A percentile compares a stretch with the other conserved stretches of the same genome.
Conservation (phyloP, 2,888 invertebrate genomes). For the Schizaphis graminum region DNA sequence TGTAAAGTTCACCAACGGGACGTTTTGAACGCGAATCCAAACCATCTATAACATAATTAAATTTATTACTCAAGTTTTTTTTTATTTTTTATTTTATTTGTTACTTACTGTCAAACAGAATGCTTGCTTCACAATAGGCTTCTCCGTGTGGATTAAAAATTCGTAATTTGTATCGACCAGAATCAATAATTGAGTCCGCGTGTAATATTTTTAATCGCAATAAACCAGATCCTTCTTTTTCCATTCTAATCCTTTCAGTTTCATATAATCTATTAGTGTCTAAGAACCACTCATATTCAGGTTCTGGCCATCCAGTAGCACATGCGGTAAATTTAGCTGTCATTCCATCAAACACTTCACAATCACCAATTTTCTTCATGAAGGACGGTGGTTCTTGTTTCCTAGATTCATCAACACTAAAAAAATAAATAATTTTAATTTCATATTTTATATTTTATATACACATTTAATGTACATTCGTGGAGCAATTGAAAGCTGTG, state of each 20-base stretch:
- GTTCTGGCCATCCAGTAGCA: conserved; percentile 87
- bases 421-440: conserved; percentile 67
- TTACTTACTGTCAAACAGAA: conserved; percentile 84
- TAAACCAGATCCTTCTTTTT: conserved; percentile 85
- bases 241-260: conserved; percentile 85
- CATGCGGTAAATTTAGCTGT: conserved; percentile 95
- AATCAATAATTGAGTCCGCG: conserved; percentile 81
- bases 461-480: conserved; percentile 77
- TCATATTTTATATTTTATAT: background rate
- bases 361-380: conserved; percentile 90
- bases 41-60: conserved; percentile 70
- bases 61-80: background rate
- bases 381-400: conserved; percentile 88
- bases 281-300: conserved; percentile 89
- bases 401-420: conserved; percentile 78
- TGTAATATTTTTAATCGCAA: conserved; percentile 72
- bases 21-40: conserved; percentile 74
- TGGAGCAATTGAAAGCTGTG: conserved; percentile 82
- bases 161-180: conserved; percentile 86
- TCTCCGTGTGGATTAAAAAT: conserved; percentile 89
- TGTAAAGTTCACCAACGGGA: conserved; percentile 79
- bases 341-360: conserved; percentile 88
- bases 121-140: conserved; percentile 83
- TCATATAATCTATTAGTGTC: conserved; percentile 85
- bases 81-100: background rate